Conservation (phyloP, 2,113 vertebrate species). For the Antennarius striatus region DNA sequence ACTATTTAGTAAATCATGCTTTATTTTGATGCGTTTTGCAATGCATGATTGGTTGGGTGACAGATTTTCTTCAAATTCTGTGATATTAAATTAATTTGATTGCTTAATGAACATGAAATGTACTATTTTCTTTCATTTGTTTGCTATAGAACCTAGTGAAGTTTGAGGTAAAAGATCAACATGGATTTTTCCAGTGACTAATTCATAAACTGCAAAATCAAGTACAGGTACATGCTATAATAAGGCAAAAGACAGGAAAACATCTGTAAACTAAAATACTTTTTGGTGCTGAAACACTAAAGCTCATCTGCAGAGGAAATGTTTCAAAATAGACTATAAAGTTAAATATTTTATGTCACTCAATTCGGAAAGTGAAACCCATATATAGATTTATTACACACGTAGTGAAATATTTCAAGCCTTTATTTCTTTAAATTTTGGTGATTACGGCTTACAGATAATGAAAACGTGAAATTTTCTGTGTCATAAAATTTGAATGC, state of each 20-base stretch:
- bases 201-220: conserved; percentile 18
- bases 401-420: no score
- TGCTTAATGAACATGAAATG: conserved; percentile 33
- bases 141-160: background rate
- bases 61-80: conserved; percentile 7
- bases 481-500: no score
- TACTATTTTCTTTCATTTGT: conserved; percentile 51
- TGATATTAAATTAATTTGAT: conserved; percentile 25
- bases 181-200: conserved; percentile 1
- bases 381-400: no score
- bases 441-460: no score
- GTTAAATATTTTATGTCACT: no score
- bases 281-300: conserved; percentile 60
- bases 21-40: no score
- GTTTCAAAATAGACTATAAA: background rate
- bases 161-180: conserved; percentile 43
- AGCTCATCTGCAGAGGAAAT: conserved; percentile 24
- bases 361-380: no score
- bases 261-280: conserved; percentile 14
- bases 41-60: no score
- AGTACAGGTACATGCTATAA: background rate
- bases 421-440: no score
- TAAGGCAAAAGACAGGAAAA: conserved; percentile 20
- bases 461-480: no score
- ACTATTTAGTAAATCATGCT: no score